Conservation (phyloP, 2,113 vertebrate species). For the Tursiops truncatus region DNA sequence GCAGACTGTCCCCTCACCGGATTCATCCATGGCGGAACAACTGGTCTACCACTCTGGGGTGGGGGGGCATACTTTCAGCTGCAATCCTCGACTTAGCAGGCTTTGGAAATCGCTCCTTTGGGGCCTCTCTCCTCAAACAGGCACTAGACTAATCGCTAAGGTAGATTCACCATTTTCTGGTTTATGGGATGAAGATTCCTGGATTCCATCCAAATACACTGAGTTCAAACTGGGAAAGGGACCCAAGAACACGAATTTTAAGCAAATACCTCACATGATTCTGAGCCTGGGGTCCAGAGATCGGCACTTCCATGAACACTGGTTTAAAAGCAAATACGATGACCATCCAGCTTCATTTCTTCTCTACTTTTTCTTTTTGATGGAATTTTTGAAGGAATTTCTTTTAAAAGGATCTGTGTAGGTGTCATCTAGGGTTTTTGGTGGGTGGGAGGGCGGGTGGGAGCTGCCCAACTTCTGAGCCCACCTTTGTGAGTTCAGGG, state of each 20-base stretch:
- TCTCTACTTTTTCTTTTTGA: not conserved
- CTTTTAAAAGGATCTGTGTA: not conserved
- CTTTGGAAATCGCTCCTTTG: not conserved
- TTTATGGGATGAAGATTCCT: not conserved
- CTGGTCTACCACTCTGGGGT: not conserved
- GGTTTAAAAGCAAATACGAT: not conserved
- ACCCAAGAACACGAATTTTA: not conserved
- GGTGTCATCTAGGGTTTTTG: not conserved
- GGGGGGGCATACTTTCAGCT: not conserved
- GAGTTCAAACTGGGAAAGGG: not conserved
- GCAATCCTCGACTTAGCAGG: not conserved
- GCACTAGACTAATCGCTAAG: not conserved
- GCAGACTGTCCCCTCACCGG: not conserved
- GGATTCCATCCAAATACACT: not conserved
- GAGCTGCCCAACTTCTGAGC: not conserved
- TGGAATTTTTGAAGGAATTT: not conserved
- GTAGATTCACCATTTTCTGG: not conserved
- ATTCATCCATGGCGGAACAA: accelerated
- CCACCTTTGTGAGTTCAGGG: not conserved
- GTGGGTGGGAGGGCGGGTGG: not conserved
- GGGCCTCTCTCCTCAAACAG: not conserved
- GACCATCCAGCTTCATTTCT: not conserved
- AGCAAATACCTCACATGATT: not conserved
- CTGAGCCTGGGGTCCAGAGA: not conserved
- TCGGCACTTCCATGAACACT: not conserved